A percentile compares a stretch with the other conserved stretches of the same genome.
These are phyloP conservation scores for Andinoacara biseriatus DNA, from an alignment of 2,113 vertebrate genomes.

Conservation along the genomic window DNA sequence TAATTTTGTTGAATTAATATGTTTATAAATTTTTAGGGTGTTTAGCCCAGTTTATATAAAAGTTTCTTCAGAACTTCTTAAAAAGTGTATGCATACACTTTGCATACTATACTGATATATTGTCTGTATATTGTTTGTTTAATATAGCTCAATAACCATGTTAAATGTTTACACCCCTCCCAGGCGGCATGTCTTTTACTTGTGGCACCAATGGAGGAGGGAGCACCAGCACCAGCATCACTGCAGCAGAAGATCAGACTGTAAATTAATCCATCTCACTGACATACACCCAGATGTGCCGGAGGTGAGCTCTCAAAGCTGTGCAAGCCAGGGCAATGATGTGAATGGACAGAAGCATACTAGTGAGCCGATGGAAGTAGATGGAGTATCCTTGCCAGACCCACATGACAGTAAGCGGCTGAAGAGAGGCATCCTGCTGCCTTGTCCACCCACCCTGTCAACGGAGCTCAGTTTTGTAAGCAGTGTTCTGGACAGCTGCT, in stretches of 20 bases:
- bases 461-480: conserved; percentile 87
- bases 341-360: conserved; percentile 71
- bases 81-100: background rate
- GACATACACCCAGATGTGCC: conserved; percentile 61
- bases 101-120: background rate
- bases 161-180: background rate
- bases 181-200: conserved; percentile 90
- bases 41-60: no score
- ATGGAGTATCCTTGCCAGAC: conserved; percentile 77
- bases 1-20: no score
- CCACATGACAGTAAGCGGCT: conserved; percentile 89
- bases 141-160: background rate
- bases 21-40: no score
- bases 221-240: conserved; percentile 70
- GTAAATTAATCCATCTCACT: conserved; percentile 50
- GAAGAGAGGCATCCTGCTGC: conserved; percentile 84
- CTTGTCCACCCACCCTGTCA: conserved; percentile 74
- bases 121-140: background rate
- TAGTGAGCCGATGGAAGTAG: conserved; percentile 86
- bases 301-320: background rate
- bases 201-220: conserved; percentile 86
- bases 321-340: background rate
- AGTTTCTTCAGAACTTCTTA: no score
- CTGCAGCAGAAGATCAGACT: conserved; percentile 30
- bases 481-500: conserved; percentile 82